A percentile compares a stretch with the other conserved stretches of the same genome.
phyloP scores from a whole-genome alignment of 1,140 invertebrate species.

The Armadillidium nasatum region DNA sequence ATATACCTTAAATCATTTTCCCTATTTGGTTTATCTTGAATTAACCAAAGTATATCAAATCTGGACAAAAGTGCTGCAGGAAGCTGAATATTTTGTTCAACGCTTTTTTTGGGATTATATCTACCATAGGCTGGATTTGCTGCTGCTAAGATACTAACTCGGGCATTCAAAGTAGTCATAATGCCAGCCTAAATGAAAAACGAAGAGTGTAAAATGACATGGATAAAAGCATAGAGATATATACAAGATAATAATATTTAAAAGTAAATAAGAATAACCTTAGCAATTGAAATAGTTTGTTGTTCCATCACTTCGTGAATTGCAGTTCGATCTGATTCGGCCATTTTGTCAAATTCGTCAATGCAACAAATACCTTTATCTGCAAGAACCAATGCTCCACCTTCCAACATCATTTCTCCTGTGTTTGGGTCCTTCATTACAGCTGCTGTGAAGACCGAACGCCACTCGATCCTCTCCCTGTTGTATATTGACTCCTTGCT shows the following conservation, averaged over 20 bases:
- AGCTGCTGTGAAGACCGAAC: slow-evolving; percentile 96
- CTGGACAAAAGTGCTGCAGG: slow-evolving; percentile 96
- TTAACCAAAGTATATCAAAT: slow-evolving; percentile 96
- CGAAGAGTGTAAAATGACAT: background rate
- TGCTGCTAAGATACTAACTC: slow-evolving; percentile 94
- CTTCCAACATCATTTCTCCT: slow-evolving; percentile 95
- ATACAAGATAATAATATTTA: background rate
- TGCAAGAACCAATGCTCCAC: slow-evolving; percentile 94
- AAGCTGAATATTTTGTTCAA: slow-evolving; percentile 96
- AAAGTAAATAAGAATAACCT: slow-evolving; percentile 59
- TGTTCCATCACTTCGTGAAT: slow-evolving; percentile 99
- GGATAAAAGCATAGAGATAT: background rate
- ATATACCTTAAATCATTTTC: slow-evolving; percentile 83
- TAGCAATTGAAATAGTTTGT: slow-evolving; percentile 99
- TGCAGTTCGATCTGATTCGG: slow-evolving; percentile 88
- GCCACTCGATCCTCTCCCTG: slow-evolving; percentile 92
- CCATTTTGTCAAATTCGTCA: slow-evolving; percentile 99
- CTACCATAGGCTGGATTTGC: slow-evolving; percentile 98
- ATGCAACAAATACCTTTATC: slow-evolving; percentile 99
- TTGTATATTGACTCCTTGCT: slow-evolving; percentile 84
- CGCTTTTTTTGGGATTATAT: slow-evolving; percentile 89
- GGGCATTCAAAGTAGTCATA: slow-evolving; percentile 93
- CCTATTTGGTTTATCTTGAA: slow-evolving; percentile 88
- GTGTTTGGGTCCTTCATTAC: slow-evolving; percentile 97
- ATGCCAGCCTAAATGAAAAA: slow-evolving; percentile 73